Evolutionary conservation across 1,140 invertebrate genomes (phyloP).

Genomic region (Pinna nobilis): DNA sequence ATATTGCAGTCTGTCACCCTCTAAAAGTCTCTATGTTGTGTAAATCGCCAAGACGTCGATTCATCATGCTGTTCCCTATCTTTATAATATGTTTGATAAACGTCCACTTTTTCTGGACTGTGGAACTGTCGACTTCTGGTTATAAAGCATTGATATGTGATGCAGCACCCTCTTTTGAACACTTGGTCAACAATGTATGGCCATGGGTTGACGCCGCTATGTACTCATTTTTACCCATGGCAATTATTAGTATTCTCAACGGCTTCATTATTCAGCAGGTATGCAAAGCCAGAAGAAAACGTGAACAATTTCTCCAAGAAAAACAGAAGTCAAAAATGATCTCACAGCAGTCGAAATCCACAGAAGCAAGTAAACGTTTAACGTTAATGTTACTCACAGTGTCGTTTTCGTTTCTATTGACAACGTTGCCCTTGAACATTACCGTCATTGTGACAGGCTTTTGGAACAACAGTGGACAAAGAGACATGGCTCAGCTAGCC

Average conservation of each 20-base stretch:
- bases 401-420: constrained; percentile 70
- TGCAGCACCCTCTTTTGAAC: constrained; percentile 38
- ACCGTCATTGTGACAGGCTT: constrained; percentile 53
- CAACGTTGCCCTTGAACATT: constrained; percentile 69
- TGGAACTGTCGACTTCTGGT: constrained; percentile 27
- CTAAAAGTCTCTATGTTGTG: constrained; percentile 65
- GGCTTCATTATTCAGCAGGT: constrained; percentile 61
- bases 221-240: constrained; percentile 68
- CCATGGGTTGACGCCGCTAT: constrained; percentile 70
- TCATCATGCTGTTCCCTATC: constrained; percentile 40
- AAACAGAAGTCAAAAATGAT: constrained; percentile 1
- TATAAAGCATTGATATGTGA: constrained; percentile 27
- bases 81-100: constrained; percentile 53
- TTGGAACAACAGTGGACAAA: constrained; percentile 46
- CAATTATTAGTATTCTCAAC: constrained; percentile 65
- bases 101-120: constrained; percentile 65
- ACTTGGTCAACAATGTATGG: constrained; percentile 63
- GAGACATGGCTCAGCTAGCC: constrained; percentile 28
- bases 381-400: constrained; percentile 70
- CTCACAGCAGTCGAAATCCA: constrained; percentile 7
- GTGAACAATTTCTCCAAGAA: constrained; percentile 21
- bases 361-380: constrained; percentile 40
- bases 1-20: constrained; percentile 68
- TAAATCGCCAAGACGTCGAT: constrained; percentile 54
- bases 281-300: constrained; percentile 25